Evolutionary conservation across 2,888 invertebrate species (phyloP).

Genomic region (Lampropteryx suffumata): DNA sequence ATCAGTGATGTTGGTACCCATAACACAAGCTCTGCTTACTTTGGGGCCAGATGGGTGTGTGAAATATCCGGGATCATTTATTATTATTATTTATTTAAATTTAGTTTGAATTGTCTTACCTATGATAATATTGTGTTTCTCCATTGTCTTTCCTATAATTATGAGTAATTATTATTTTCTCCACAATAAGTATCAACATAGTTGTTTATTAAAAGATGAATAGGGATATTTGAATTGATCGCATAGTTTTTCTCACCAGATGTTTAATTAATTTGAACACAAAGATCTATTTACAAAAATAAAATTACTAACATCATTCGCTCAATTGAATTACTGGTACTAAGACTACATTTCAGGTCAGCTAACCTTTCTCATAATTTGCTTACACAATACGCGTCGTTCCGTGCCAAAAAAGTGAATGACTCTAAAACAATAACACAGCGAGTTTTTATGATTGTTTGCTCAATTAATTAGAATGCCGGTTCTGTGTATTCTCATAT

Average conservation of each 20-base stretch:
- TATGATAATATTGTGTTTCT: too few relatives aligned
- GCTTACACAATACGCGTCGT: constrained; percentile 14
- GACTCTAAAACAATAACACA: constrained; percentile 29
- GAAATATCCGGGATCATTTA: too few relatives aligned
- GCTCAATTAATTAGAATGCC: constrained; percentile 44
- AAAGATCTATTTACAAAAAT: background rate
- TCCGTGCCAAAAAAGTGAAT: constrained; percentile 23
- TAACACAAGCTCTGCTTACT: too few relatives aligned
- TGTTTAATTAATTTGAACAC: constrained; percentile 3
- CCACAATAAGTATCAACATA: too few relatives aligned
- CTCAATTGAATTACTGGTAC: constrained; percentile 17
- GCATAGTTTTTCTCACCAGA: background rate
- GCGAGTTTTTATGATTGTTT: constrained; percentile 27
- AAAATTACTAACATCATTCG: constrained; percentile 8
- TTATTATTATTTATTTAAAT: too few relatives aligned
- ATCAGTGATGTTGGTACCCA: too few relatives aligned
- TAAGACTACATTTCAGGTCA: constrained; percentile 8
- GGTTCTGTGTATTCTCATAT: constrained; percentile 61
- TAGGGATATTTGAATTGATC: too few relatives aligned
- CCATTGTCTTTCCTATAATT: too few relatives aligned
- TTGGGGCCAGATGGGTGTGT: too few relatives aligned
- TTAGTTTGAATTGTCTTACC: too few relatives aligned
- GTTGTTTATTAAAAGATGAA: too few relatives aligned
- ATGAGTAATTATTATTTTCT: too few relatives aligned
- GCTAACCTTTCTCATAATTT: constrained; percentile 17